These are phyloP conservation scores for Punctoribates punctum DNA, from an alignment of 2,888 invertebrate species.

Conservation along the genomic window DNA sequence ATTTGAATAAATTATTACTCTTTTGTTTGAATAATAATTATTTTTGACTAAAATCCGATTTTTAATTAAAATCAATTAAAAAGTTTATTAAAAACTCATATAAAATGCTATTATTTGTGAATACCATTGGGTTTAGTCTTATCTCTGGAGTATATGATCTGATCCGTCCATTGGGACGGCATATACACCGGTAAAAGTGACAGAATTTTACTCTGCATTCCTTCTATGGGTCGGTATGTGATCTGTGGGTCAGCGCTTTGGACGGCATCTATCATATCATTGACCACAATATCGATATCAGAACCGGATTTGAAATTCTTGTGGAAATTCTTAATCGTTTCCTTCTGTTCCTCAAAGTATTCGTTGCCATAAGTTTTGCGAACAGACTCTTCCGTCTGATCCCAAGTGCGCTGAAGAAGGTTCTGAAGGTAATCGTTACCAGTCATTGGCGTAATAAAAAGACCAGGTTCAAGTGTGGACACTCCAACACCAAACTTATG, in stretches of 20 bases:
- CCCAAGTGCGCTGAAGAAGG: constrained; percentile 3
- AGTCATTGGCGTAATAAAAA: constrained; percentile 49
- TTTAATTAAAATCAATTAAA: too few species aligned
- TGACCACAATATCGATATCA: not conserved
- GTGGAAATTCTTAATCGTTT: not conserved
- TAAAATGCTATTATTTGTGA: not conserved
- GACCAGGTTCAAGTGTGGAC: constrained; percentile 51
- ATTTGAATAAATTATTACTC: too few species aligned
- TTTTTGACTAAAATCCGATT: too few species aligned
- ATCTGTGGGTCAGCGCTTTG: not conserved
- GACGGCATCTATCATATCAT: not conserved
- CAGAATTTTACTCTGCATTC: not conserved
- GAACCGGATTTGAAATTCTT: not conserved
- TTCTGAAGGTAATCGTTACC: not conserved
- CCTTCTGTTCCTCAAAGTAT: not conserved
- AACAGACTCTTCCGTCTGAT: not conserved
- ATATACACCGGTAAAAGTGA: not conserved
- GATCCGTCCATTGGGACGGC: not conserved
- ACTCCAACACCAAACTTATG: constrained; percentile 48
- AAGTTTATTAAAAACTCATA: too few species aligned
- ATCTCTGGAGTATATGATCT: not conserved
- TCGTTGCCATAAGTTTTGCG: not conserved
- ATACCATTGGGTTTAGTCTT: not conserved
- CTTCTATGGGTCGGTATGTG: not conserved
- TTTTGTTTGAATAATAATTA: too few species aligned